Conservation (phyloP, 2,797 vertebrate species). For the Telmatherina bonti region DNA sequence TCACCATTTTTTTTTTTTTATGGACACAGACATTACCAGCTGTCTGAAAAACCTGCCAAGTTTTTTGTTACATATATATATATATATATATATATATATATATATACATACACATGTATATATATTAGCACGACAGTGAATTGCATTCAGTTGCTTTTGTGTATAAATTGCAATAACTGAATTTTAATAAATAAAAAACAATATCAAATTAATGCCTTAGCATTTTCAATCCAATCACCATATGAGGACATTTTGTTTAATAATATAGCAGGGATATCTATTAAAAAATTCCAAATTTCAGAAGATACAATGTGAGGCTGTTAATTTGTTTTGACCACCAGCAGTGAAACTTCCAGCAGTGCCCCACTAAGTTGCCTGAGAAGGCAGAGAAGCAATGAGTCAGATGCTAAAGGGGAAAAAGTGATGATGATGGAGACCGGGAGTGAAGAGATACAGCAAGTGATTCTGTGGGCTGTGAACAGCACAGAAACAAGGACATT, state of each 20-base stretch:
- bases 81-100: too few species aligned
- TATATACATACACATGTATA: too few species aligned
- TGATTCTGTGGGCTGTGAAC: slow-evolving; percentile 47
- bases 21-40: background rate
- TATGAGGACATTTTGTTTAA: background rate
- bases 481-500: slow-evolving; percentile 46
- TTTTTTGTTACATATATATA: too few species aligned
- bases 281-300: background rate
- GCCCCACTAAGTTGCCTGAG: slow-evolving; percentile 12
- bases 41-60: background rate
- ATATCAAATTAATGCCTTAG: background rate
- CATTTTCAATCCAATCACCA: background rate
- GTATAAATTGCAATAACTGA: background rate
- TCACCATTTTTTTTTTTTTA: too few species aligned
- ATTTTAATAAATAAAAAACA: too few species aligned
- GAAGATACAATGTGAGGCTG: background rate
- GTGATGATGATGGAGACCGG: slow-evolving; percentile 28
- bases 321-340: slow-evolving; percentile 1
- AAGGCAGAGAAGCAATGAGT: slow-evolving; percentile 42
- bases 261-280: background rate
- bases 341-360: slow-evolving; percentile 21
- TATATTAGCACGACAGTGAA: too few species aligned
- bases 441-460: slow-evolving; percentile 28
- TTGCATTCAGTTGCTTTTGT: too few species aligned
- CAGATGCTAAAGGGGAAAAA: slow-evolving; percentile 45